Conservation (phyloP, 2,888 invertebrate genomes). For the Machimus rusticus region DNA sequence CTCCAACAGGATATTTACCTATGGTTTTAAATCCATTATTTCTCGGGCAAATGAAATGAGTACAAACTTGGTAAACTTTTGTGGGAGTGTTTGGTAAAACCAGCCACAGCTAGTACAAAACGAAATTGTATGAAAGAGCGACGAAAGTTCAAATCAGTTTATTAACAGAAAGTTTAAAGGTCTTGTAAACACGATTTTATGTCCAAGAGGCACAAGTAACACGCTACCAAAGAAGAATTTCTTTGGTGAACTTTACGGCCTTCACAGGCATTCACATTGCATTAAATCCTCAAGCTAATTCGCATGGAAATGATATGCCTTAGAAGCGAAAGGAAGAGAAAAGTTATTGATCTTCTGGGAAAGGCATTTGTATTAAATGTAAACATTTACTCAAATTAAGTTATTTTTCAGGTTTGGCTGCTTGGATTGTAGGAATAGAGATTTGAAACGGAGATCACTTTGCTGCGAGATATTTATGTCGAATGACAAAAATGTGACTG, state of each 20-base stretch:
- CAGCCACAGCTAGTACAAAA: neutral
- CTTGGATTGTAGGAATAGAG: neutral
- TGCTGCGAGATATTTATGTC: neutral
- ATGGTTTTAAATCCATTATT: neutral
- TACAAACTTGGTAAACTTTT: neutral
- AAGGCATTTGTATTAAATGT: neutral
- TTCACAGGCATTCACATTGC: neutral
- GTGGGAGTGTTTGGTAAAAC: neutral
- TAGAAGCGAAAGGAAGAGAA: neutral
- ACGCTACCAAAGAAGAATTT: neutral
- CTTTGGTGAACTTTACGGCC: neutral
- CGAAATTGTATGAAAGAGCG: neutral
- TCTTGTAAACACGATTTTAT: neutral
- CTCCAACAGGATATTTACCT: neutral
- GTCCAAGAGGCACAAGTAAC: neutral
- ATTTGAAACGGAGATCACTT: neutral
- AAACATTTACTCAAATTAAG: neutral
- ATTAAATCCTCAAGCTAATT: neutral
- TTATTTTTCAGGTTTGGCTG: neutral
- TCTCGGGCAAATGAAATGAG: neutral
- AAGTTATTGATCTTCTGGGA: neutral
- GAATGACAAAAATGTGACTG: neutral
- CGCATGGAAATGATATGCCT: neutral
- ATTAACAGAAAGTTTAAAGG: neutral
- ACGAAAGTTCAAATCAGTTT: neutral